These are phyloP conservation scores for Drosophila nasuta DNA, from an alignment of 1,140 invertebrate genomes.

Conservation along the genomic window DNA sequence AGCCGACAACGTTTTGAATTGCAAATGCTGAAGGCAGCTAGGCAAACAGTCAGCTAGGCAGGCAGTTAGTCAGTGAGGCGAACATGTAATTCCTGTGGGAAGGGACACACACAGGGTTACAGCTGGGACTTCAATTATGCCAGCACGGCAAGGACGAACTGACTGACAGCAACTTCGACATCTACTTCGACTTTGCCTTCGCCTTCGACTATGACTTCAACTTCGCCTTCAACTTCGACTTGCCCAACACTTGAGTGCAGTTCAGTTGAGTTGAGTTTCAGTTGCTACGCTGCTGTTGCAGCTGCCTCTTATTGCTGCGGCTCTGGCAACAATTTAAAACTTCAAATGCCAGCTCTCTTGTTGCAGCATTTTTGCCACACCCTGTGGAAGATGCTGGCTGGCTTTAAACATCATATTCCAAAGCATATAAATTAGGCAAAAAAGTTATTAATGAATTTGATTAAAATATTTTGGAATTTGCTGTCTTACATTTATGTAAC, in stretches of 20 bases:
- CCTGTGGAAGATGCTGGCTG: background rate
- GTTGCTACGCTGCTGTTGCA: background rate
- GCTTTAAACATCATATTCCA: too few species aligned
- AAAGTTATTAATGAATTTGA: too few species aligned
- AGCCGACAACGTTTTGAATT: constrained; percentile 67
- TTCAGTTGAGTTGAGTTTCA: constrained; percentile 17
- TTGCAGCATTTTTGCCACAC: constrained; percentile 4
- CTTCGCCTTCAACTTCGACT: constrained; percentile 24
- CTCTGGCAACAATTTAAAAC: constrained; percentile 41
- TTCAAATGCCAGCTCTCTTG: constrained; percentile 23
- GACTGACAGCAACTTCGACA: constrained; percentile 33
- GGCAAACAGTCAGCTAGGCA: constrained; percentile 12
- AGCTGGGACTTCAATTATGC: constrained; percentile 57
- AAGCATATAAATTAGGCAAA: too few species aligned
- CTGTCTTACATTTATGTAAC: too few species aligned
- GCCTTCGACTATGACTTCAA: constrained; percentile 28
- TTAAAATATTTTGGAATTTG: too few species aligned
- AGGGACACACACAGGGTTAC: background rate
- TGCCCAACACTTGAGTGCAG: constrained; percentile 32
- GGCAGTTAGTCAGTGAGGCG: constrained; percentile 11
- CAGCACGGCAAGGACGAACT: constrained; percentile 11
- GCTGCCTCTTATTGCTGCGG: constrained; percentile 4
- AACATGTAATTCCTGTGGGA: constrained; percentile 19
- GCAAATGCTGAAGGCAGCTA: constrained; percentile 58
- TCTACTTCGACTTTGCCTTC: constrained; percentile 13